Base-by-base conservation (phyloP, 2,888 invertebrate species). In the Priocnemis perturbator region DNA sequence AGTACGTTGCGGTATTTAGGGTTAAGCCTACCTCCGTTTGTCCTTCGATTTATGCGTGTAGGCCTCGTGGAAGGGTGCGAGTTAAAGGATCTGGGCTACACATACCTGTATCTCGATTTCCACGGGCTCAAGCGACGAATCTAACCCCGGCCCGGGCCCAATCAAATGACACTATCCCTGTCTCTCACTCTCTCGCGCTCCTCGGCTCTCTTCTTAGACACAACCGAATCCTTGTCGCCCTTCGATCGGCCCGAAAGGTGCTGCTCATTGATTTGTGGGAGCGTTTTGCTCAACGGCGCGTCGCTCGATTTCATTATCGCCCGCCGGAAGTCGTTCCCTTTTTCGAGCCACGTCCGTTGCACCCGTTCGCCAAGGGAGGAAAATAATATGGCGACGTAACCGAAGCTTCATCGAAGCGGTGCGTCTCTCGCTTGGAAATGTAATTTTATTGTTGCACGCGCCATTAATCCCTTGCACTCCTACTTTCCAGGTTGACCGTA, bases 1-100 rank as follows among this genome's bases (percentile, higher is more conserved):
- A 87, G 82, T 87, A 85, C 87, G 87, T 87, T 87, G 87, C 81
- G 86, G 84, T 84, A 76, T 82, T 78, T 77, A 74, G 76, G 76
- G 79, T 65, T 52, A 62, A 60, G 45, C 26, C 26, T 47, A 56
- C 64, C 71, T 71, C 69, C 78, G 75, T 72, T 76, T 67, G 72
- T 72, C 74, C 74, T 75, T 76, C 83, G 81, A 85, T 85, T 84
- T 83, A 81, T 85, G 77, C 73, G 67, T 47, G 57, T 26, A 60
- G 64, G 64, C 50, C 69, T 30, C 55, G 37, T 44, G 64, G 68
- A 73, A 69, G 74, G 71, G 76, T 78, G 78, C 74, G 79, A 76
- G 66, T 70, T 11, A 66, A 73, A 76, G 53, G 80, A 82, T 83
- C 83, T 78, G 75, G 78, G 76, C 73, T 69, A 67, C 19, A 17